Evolutionary conservation across 2,797 vertebrate species (phyloP), one percentile per base, ranked within the genome.

Genomic region (Fistularia commersonii): DNA sequence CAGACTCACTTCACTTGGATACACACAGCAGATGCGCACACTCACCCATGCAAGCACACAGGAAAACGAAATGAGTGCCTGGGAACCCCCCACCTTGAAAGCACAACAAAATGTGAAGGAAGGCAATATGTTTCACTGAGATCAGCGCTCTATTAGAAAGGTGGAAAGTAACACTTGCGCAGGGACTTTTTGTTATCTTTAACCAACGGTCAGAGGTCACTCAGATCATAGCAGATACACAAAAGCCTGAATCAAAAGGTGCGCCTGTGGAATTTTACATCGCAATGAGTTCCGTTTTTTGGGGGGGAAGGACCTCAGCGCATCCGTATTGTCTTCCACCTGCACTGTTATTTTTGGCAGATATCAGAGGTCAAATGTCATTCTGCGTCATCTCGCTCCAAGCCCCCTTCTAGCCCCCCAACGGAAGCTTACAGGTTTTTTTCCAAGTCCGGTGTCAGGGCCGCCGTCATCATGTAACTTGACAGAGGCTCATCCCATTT

Each of bases 251-350:
- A n/a, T 31, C 32, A 23, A 23, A 23, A 23, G 23, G 4, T 23
- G 23, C 32, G n/a, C 47, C 63, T 5, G 11, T 7, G 51, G 60
- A 48, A 11, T 41, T 41, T 8, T 53, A 36, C 52, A 34, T 54
- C 44, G 42, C 50, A 49, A 32, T 8, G 10, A 56, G 62, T 48
- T 77, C 54, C 6, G 0, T 8, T 76, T 57, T 84, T 66, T 72
- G 76, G 74, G 71, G 72, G 76, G 74, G 71, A 74, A 48, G 32
- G 23, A 23, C 23, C 23, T 41, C 36, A 1, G 7, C 0, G 48
- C 48, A 31, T 15, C 8, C 13, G 0, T 57, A 49, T 60, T 61
- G 48, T 55, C 32, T 68, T 66, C 50, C 45, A 7, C 8, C 8
- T 6, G 7, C 10, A 1, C 53, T 64, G 70, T 62, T 73, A 53